Base-by-base conservation (phyloP, 2,797 vertebrate genomes). In the Pelochelys cantorii region DNA sequence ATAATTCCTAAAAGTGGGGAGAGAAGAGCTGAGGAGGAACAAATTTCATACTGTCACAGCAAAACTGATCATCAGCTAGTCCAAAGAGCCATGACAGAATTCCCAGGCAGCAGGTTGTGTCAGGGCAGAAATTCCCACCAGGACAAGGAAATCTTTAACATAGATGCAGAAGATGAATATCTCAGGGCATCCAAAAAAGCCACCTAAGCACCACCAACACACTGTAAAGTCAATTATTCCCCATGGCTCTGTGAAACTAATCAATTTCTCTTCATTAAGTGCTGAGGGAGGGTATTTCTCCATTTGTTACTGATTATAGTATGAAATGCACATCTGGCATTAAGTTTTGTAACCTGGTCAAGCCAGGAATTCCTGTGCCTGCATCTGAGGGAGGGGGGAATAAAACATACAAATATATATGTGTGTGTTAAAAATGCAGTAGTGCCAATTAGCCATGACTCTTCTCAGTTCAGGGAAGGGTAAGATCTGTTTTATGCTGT, bases 31-130 rank as follows among this genome's bases (percentile, higher is more conserved):
- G 34, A 71, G 68, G 34, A 71, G 34, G 68, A 22, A 37, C 68
- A 71, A 71, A 37, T 37, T 71, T 71, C 68, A 71, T 37, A 37
- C 37, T 71, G 34, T 52, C 42, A 27, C 42, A 77, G 25, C 74
- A 60, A 48, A 59, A 11, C 5, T 48, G 25, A 37, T 60, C 1
- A 1, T 48, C 54, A 57, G 60, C 12, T 20, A 62, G 3, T 12
- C 42, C 12, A 53, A 42, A 81, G 11, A 18, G 11, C 3, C 7
- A 3, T 5, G 42, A 57, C 12, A 93, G 83, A 91, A 89, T 20
- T 17, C 5, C 11, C 1, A 7, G 4, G 1, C 85, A 75, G 4
- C 34, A 57, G 2, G 2, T 0, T 80, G 27, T 4, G 3, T 59
- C 31, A 29, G 20, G 29, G 11, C 4, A 8, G 75, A 34, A 85